Conservation (phyloP, 2,113 vertebrate genomes). For the Lates calcarifer region DNA sequence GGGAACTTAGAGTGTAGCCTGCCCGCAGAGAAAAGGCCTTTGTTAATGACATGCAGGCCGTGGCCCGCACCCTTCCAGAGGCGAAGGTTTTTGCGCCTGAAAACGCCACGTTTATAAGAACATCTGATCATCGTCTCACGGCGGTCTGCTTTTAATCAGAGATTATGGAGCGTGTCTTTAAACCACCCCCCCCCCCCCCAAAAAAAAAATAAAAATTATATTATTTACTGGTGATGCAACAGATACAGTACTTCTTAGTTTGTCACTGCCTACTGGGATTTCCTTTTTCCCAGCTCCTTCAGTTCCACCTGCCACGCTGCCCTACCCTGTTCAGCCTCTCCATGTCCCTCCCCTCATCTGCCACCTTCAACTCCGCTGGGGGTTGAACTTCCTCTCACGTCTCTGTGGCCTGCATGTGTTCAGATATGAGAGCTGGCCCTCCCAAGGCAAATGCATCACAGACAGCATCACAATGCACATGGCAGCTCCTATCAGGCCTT, state of each 20-base stretch:
- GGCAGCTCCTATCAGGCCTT: constrained; percentile 69
- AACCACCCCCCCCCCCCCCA: neutral
- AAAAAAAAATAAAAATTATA: too few relatives aligned
- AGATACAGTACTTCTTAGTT: neutral
- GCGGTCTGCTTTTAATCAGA: constrained; percentile 22
- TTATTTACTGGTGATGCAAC: constrained; percentile 9
- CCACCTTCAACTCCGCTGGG: constrained; percentile 46
- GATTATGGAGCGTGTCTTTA: constrained; percentile 1
- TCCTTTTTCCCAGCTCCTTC: neutral
- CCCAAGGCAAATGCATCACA: constrained; percentile 68
- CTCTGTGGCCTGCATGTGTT: constrained; percentile 61
- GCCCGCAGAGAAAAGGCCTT: constrained; percentile 63
- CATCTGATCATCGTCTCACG: constrained; percentile 47
- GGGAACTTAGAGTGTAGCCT: constrained; percentile 69
- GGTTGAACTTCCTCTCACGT: constrained; percentile 67
- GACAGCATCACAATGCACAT: constrained; percentile 66
- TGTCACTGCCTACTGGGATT: constrained; percentile 6
- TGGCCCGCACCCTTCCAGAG: constrained; percentile 49
- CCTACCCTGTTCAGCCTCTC: constrained; percentile 30
- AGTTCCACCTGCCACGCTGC: constrained; percentile 31
- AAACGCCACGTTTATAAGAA: constrained; percentile 27
- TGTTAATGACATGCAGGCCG: constrained; percentile 59
- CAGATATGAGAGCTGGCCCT: constrained; percentile 60
- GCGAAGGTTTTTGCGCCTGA: constrained; percentile 51
- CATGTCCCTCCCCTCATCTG: constrained; percentile 33